Percentiles rank a stretch among this genome's conserved stretches.
Conservation (phyloP, 2,113 vertebrate genomes). For the Osmerus mordax region DNA sequence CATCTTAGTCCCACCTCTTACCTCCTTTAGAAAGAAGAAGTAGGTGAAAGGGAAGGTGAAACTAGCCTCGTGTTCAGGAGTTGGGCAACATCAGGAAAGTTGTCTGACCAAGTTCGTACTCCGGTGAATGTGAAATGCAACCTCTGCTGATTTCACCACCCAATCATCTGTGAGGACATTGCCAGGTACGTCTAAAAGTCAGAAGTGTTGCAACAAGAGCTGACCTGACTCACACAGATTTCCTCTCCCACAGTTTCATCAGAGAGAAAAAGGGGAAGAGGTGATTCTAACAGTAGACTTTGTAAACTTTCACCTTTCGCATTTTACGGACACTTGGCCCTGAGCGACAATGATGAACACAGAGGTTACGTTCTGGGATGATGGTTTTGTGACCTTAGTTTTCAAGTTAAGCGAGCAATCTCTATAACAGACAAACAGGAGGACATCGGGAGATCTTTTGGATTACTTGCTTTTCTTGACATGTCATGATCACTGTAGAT, state of each 20-base stretch:
- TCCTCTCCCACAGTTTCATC: constrained; percentile 75
- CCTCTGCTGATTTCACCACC: constrained; percentile 52
- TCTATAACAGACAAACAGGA: no score
- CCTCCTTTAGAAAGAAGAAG: constrained; percentile 57
- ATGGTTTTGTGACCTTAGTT: no score
- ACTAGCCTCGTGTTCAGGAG: constrained; percentile 46
- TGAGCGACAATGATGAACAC: no score
- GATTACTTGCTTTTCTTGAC: constrained; percentile 5
- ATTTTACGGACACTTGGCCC: constrained; percentile 19
- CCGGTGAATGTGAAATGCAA: constrained; percentile 34
- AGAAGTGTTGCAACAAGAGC: constrained; percentile 62
- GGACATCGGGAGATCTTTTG: no score
- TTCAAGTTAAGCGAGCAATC: no score
- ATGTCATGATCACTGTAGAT: not conserved
- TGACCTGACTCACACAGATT: constrained; percentile 73
- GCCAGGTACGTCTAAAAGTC: constrained; percentile 47
- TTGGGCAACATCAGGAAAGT: constrained; percentile 49
- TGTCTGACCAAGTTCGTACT: constrained; percentile 40
- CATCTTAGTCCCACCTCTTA: constrained; percentile 42
- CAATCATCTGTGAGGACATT: constrained; percentile 32
- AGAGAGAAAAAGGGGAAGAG: constrained; percentile 79
- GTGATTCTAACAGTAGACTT: constrained; percentile 69
- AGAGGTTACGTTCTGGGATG: no score
- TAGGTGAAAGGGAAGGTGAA: constrained; percentile 47
- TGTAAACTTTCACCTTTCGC: constrained; percentile 65